Conservation (phyloP, 2,888 invertebrate genomes). For the Drosophila greeni region DNA sequence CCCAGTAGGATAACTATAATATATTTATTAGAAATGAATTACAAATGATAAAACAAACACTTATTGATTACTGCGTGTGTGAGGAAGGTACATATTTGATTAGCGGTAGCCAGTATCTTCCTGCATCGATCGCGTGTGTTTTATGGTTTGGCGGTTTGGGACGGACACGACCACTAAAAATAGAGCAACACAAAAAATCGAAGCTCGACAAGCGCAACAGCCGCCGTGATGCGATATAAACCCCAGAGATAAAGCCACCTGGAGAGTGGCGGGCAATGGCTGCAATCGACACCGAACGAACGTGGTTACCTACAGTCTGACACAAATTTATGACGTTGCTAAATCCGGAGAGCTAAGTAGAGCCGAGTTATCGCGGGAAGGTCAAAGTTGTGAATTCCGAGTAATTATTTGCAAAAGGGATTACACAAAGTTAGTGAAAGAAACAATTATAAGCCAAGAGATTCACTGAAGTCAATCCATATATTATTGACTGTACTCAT, state of each 20-base stretch:
- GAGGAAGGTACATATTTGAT: slow-evolving; percentile 13
- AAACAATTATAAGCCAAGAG: background rate
- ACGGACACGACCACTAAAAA: slow-evolving; percentile 45
- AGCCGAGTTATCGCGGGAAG: slow-evolving; percentile 22
- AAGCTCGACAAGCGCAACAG: slow-evolving; percentile 39
- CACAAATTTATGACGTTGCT: slow-evolving; percentile 24
- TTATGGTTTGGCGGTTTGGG: slow-evolving; percentile 52
- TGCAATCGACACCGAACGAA: slow-evolving; percentile 35
- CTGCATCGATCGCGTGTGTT: slow-evolving; percentile 46
- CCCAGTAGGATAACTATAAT: background rate
- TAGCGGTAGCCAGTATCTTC: slow-evolving; percentile 8
- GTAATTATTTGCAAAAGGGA: slow-evolving; percentile 13
- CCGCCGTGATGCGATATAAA: slow-evolving; percentile 35
- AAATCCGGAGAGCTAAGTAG: slow-evolving; percentile 13
- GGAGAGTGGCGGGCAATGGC: slow-evolving; percentile 20
- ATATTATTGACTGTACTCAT: too few species aligned
- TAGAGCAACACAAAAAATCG: slow-evolving; percentile 38
- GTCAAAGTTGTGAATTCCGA: slow-evolving; percentile 1
- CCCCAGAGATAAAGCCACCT: slow-evolving; percentile 16
- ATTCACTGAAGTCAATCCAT: background rate
- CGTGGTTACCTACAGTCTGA: slow-evolving; percentile 13
- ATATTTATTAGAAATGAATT: background rate
- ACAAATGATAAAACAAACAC: slow-evolving; percentile 1
- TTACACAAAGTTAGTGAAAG: background rate
- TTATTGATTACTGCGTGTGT: slow-evolving; percentile 1